Evolutionary conservation across 2,797 vertebrate genomes (phyloP).

Genomic region (Chaetodon trifasciatus): DNA sequence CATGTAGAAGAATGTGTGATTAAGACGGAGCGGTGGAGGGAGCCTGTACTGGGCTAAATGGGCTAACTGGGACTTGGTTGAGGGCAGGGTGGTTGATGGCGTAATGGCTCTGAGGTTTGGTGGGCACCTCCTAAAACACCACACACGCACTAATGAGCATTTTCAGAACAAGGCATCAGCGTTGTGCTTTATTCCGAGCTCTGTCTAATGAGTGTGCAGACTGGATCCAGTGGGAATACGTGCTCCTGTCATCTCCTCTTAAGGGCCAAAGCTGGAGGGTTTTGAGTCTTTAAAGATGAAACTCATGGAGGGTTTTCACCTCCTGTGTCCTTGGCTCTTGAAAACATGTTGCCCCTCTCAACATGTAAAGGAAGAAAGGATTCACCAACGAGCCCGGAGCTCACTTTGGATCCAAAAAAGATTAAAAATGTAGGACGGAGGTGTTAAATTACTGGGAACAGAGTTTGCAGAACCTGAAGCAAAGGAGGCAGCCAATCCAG

Average conservation of each 20-base stretch:
- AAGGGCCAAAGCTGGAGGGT: not conserved
- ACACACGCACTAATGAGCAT: constrained; percentile 16
- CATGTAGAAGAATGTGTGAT: not conserved
- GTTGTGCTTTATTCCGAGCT: not conserved
- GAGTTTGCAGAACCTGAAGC: not conserved
- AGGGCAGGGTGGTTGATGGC: not conserved
- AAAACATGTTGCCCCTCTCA: not conserved
- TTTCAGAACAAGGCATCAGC: not conserved
- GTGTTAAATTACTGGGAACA: not conserved
- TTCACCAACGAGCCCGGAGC: not conserved
- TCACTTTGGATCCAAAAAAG: not conserved
- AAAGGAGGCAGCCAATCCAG: not conserved
- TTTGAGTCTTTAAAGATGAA: constrained; percentile 13
- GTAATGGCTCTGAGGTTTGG: constrained; percentile 10
- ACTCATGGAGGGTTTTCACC: not conserved
- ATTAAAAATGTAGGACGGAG: not conserved
- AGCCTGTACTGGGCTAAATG: not conserved
- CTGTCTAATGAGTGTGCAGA: constrained; percentile 18
- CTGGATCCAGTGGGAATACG: constrained; percentile 12
- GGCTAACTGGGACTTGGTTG: not conserved
- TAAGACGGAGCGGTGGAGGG: not conserved
- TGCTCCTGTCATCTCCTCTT: constrained; percentile 7
- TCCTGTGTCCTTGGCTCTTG: not conserved
- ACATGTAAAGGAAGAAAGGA: not conserved
- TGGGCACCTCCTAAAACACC: constrained; percentile 5